phyloP scores from a whole-genome alignment of 1,140 invertebrate genomes.

The Heliconius melpomene region DNA sequence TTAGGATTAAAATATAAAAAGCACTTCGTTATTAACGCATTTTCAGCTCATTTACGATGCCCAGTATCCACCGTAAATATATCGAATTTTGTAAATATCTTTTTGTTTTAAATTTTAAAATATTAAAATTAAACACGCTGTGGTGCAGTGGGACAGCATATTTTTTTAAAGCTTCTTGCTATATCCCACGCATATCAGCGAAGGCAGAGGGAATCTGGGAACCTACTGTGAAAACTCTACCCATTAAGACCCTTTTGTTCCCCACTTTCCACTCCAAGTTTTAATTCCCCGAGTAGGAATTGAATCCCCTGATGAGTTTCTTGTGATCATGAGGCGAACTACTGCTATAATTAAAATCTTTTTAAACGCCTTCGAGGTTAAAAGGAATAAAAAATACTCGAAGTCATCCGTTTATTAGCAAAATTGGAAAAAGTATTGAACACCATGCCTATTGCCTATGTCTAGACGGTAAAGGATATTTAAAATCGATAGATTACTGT shows the following conservation, averaged over 20 bases:
- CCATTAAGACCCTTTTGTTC: no score
- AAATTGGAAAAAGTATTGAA: background rate
- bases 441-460: background rate
- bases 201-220: no score
- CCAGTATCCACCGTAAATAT: background rate
- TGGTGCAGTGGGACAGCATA: no score
- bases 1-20: slow-evolving; percentile 1
- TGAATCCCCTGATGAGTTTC: background rate
- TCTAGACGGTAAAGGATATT: background rate
- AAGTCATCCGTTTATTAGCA: background rate
- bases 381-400: background rate
- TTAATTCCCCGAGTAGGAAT: background rate
- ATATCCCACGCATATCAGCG: no score
- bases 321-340: background rate
- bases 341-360: background rate
- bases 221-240: no score
- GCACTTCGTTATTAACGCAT: slow-evolving; percentile 6
- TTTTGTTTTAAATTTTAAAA: background rate
- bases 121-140: background rate
- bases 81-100: background rate
- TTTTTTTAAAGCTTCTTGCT: no score
- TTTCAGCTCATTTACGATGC: background rate
- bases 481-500: background rate
- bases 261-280: no score
- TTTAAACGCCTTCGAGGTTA: background rate